Evolutionary conservation across 2,888 invertebrate genomes (phyloP), one percentile per base, ranked within the genome.

Genomic region (Xanthostigma xanthostigma): DNA sequence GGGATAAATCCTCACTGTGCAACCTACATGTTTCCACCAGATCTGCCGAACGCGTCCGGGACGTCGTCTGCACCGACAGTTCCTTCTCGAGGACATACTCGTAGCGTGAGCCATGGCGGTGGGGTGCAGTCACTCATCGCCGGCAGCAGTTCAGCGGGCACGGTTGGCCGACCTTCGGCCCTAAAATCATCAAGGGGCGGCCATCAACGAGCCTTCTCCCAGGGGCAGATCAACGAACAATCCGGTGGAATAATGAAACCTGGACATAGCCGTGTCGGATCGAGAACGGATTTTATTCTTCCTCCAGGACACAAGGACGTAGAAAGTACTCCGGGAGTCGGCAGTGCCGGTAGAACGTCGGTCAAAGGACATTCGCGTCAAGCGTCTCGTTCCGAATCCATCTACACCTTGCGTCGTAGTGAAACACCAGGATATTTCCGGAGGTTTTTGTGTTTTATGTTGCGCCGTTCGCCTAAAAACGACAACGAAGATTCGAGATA

Each of bases 101-200:
- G 90, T 53, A 89, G 89, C 58, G 80, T 87, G 57, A 90, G 89
- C 65, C 90, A 90, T 72, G 90, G 88, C 47, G 88, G 88, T 51
- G 76, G 77, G 33, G 68, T 73, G 14, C 57, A 65, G 43, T 71
- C 71, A 50, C 70, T 68, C 53, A 72, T 63, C 64, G 66, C 67
- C 59, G 60, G 61, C 38, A 61, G 64, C 14, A 63, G 63, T 27
- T 60, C 59, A 13, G 59, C 59, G 14, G 55, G 55, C 6, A 50
- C 54, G 34, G 63, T 66, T 37, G 73, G 76, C 6, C 73, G 86
- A 36, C 84, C 84, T 1, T 78, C 78, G 12, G 78, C 76, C 5
- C 74, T 89, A 59, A 88, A 85, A 63, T 80, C 81, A 2, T 65
- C 78, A 62, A 79, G 80, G 50, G 79, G 71, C 11, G 75, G 88